Evolutionary conservation across 92 coral and sea anemone species (phyloP), one percentile per base, ranked within the genome.

Genomic region (Parazoanthus swiftii): DNA sequence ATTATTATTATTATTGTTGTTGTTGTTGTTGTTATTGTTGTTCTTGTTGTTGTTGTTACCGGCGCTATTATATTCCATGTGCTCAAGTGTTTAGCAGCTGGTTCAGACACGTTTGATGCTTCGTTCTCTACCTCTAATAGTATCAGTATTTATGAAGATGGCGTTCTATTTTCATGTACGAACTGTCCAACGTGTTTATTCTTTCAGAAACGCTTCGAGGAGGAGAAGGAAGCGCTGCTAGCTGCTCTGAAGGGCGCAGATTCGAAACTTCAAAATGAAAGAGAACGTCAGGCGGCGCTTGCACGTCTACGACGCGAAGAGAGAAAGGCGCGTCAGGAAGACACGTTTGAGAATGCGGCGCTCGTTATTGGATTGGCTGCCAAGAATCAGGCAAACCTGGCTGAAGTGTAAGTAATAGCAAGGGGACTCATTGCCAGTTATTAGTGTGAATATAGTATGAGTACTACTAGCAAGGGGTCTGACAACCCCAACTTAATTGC

Each of bases 251-350:
- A 92, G 37, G 96, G 95, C 48, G 94, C 94, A 0, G 97, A 97
- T 46, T 86, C 85, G 18, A 93, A 91, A 37, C 93, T 92, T 82
- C 88, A 91, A 39, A 95, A 91, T 81, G 99, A 97, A 42, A 92
- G 98, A 68, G 95, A 94, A 51, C 94, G 99, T 10, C 95, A 95
- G 74, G 98, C 98, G 8, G 97, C 90, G 86, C 90, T 97, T n/a
- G 98, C 98, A 54, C 93, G 98, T 82, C 85, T 97, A 74, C 90
- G 93, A 43, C 91, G 98, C 15, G 98, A 97, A 58, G 98, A 95
- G 86, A 89, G 99, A 10, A 97, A 96, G 26, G 99, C 99, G 36
- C 92, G 98, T 26, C 95, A 93, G 76, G 99, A 97, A 86, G 96
- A 93, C 89, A 89, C 93, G 21, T 97, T 95, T 89, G 94, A 93